Evolutionary conservation across 2,888 invertebrate species (phyloP), one percentile per base, ranked within the genome.

Genomic region (Deilephila elpenor): DNA sequence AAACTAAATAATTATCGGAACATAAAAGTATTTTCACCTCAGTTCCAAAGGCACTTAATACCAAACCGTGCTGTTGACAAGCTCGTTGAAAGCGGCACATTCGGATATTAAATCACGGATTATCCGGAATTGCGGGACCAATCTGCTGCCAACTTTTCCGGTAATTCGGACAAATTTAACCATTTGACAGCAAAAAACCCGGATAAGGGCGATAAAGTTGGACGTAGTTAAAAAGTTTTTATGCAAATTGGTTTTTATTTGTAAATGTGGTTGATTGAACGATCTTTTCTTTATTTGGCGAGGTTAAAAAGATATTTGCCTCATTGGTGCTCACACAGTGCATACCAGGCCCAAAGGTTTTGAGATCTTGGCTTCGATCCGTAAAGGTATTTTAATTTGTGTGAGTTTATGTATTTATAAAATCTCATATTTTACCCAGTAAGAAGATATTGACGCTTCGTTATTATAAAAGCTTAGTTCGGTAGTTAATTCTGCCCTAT

Each of bases 71-170:
- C 67, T 67, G 25, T 67, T 51, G 51, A 67, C 67, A 67, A 11
- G 37, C 44, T 20, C 51, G 8, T 37, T 34, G 25, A 20, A 51
- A 25, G 25, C 51, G 6, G n/a, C 51, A 71, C 59, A 73, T 62
- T 76, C 78, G 80, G 79, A 75, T 78, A 80, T 79, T 73, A 80
- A 83, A 80, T 81, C 77, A 75, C 77, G 80, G 78, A 80, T 82
- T 82, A 80, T 75, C 77, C 78, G 80, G 78, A 77, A 29, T 76
- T 74, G 70, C 73, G 67, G 11, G 61, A 73, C 73, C 77, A 77
- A 80, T 81, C 79, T 80, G 75, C 19, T 34, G 44, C 25, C 44
- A 51, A 51, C 51, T 44, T 44, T 44, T 5, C 64, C 20, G 8
- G 67, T 67, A 51, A 51, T 67, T 25, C 67, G 76, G 74, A 75